Evolutionary conservation across 2,797 vertebrate species (phyloP).

Genomic region (Alcedo atthis): DNA sequence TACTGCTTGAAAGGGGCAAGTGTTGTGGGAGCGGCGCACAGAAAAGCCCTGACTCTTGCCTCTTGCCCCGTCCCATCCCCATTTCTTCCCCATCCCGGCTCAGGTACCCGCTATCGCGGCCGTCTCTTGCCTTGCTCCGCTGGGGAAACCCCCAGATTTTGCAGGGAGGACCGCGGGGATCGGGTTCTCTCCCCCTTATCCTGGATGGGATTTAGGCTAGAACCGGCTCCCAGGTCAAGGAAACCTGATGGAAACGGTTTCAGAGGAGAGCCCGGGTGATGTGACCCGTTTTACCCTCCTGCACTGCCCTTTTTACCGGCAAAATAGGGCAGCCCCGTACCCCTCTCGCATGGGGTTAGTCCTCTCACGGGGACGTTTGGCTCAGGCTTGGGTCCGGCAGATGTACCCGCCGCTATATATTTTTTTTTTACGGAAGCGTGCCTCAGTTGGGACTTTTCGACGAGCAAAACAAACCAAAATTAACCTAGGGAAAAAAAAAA

Average conservation of each 20-base stretch:
- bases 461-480: not conserved
- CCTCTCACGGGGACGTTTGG: not conserved
- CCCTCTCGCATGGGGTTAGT: not conserved
- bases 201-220: not conserved
- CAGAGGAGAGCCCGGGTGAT: not conserved
- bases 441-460: not conserved
- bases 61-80: not conserved
- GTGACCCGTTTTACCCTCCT: not conserved
- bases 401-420: not conserved
- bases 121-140: not conserved
- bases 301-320: not conserved
- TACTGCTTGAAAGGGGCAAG: not conserved
- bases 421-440: not conserved
- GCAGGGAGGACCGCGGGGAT: not conserved
- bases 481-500: not conserved
- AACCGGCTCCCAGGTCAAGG: not conserved
- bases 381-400: not conserved
- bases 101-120: not conserved
- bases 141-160: no score
- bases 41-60: not conserved
- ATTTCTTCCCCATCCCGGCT: not conserved
- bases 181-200: not conserved
- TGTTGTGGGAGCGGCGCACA: not conserved
- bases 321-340: rapidly evolving
- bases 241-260: not conserved